Evolutionary conservation across 1,140 invertebrate species (phyloP), one percentile per base, ranked within the genome.

Genomic region (Euwallacea similis): DNA sequence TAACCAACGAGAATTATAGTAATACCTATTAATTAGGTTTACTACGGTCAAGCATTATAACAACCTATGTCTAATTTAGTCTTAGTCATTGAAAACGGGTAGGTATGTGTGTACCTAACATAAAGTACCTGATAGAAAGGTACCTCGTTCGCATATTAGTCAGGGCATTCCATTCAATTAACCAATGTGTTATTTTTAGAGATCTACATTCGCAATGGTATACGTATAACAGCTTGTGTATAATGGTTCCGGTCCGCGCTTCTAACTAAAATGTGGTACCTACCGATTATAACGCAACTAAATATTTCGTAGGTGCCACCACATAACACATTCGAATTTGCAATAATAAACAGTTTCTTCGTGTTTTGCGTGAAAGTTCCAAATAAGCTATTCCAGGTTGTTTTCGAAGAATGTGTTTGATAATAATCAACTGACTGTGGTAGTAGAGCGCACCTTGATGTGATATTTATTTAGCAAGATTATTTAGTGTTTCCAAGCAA

Each of bases 161-260:
- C 21, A 33, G 21, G 21, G 21, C 21, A 33, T 33, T 2, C 21
- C 21, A 42, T 9, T 44, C 60, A 62, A 46, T 46, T 46, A 62
- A 62, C 9, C 46, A 46, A 62, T 13, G 42, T 15, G 7, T 59
- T 15, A 62, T 62, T 62, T 62, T 62, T 15, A 42, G 56, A 21
- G 13, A 13, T 62, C 46, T 15, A 2, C 21, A 33, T 41, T 13
- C 21, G 56, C 21, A 33, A 62, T 62, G 60, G 60, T 62, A 62
- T 33, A 33, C 21, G 21, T 33, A 33, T 33, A 33, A 33, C 60
- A 46, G n/a, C 42, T 62, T 62, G 43, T 62, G 42, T 62, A 60
- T 43, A 43, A 16, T 61, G 42, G 60, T 62, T 62, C 60, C 60
- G 60, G 41, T 62, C 9, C 13, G 8, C 46, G 15, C n/a, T 16